A percentile compares a stretch with the other conserved stretches of the same genome.
Conservation (phyloP, 2,113 vertebrate species). For the Nanorana parkeri region DNA sequence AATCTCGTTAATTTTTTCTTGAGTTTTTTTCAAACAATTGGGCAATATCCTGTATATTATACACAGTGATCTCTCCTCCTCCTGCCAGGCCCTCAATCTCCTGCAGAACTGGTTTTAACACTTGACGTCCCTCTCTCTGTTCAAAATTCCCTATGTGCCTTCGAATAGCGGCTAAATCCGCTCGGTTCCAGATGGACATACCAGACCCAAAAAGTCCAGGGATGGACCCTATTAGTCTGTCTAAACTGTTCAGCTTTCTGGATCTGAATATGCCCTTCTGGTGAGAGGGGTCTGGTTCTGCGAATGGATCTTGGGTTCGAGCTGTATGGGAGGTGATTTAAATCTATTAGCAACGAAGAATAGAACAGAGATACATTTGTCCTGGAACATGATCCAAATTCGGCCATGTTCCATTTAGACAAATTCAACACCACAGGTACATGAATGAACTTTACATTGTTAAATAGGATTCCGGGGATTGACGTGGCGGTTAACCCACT, state of each 20-base stretch:
- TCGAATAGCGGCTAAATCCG: neutral
- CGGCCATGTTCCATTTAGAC: neutral
- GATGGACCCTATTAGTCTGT: too few relatives aligned
- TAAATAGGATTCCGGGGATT: neutral
- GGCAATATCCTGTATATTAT: too few relatives aligned
- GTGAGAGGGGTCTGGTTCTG: neutral
- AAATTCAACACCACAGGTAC: neutral
- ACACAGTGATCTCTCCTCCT: neutral
- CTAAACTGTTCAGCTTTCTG: too few relatives aligned
- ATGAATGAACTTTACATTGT: neutral
- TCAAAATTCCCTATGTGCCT: neutral
- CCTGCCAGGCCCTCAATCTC: slow-evolving; percentile 1
- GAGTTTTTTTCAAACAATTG: too few relatives aligned
- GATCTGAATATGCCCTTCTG: too few relatives aligned
- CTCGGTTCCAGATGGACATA: too few relatives aligned
- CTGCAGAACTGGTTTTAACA: neutral
- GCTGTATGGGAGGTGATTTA: neutral
- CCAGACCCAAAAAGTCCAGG: too few relatives aligned
- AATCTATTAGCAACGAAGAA: neutral
- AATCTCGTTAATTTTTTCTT: too few relatives aligned
- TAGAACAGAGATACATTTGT: neutral
- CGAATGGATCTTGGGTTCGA: neutral
- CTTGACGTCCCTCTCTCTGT: neutral
- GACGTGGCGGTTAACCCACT: neutral
- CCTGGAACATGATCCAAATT: neutral